Evolutionary conservation across 2,797 vertebrate genomes (phyloP).

Genomic region (Scolopax rusticola): DNA sequence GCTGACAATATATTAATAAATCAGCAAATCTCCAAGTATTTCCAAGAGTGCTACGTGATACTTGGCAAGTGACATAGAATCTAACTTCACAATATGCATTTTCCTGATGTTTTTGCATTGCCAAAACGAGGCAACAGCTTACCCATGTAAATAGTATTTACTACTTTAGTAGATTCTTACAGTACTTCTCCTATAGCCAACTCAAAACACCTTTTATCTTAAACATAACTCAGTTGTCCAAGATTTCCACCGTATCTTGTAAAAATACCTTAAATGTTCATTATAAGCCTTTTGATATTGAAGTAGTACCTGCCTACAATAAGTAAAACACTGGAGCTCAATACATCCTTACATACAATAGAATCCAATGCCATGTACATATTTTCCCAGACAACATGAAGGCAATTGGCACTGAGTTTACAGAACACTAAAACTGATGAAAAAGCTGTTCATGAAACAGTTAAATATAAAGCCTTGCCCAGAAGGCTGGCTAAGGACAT

Average conservation of each 20-base stretch:
- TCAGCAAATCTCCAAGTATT: constrained; percentile 34
- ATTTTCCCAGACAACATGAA: background rate
- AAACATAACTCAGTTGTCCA: background rate
- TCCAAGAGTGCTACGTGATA: background rate
- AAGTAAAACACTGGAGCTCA: background rate
- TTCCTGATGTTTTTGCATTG: constrained; percentile 7
- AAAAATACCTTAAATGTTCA: background rate
- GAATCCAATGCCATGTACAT: background rate
- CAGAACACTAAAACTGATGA: background rate
- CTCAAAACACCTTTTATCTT: background rate
- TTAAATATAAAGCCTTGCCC: background rate
- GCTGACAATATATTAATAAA: constrained; percentile 36
- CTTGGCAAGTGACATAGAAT: background rate
- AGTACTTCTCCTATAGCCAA: background rate
- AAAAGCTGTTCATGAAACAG: background rate
- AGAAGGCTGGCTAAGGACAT: background rate
- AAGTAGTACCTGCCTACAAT: background rate
- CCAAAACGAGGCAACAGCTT: background rate
- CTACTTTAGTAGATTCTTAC: background rate
- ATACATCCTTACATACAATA: background rate
- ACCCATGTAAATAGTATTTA: background rate
- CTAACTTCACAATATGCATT: background rate
- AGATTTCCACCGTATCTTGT: background rate
- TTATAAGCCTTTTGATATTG: background rate
- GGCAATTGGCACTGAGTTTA: background rate